Base-by-base conservation (phyloP, 2,888 invertebrate species). In the Callosobruchus maculatus region DNA sequence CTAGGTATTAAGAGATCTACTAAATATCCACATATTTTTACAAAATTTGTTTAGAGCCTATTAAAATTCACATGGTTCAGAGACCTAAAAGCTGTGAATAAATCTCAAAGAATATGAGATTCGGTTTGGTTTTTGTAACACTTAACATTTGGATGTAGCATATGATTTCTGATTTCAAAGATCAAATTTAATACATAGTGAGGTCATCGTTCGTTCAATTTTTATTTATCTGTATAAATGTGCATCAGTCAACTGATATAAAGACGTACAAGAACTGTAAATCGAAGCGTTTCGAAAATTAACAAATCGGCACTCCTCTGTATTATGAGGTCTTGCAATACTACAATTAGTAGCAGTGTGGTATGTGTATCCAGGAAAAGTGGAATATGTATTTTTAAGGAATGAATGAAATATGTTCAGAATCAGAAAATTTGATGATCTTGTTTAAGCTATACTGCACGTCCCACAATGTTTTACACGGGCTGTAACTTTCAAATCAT, bases 11-110 rank as follows among this genome's bases (percentile, higher is more conserved):
- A 80, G 82, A 82, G 81, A 84, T 85, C 85, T 86, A 86, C 84
- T 83, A 83, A 84, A 86, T 87, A 87, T 87, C 87, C 86, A 87
- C 87, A 86, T 86, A 86, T 86, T 84, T 84, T 87, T 86, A 87
- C 84, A 84, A 85, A 86, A 85, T 84, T 84, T 84, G 83, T 84
- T 84, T 85, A 85, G 84, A 85, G 84, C 84, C 85, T 85, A 78
- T 78, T 68, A 78, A 77, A 71, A 77, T 78, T 78, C 77, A 78
- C 77, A 77, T 76, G 71, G 74, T 76, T 73, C 73, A 73, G 76
- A 73, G 76, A 70, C 76, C 78, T 80, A 79, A 78, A 80, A 79
- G 79, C 79, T 77, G 79, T 79, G 49, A 49, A 49, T 49, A 49
- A 49, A 49, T 49, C 49, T 49, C 49, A 1, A 3, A 49, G 49